Conservation (phyloP, 2,797 vertebrate genomes). For the Gambelia wislizenii region DNA sequence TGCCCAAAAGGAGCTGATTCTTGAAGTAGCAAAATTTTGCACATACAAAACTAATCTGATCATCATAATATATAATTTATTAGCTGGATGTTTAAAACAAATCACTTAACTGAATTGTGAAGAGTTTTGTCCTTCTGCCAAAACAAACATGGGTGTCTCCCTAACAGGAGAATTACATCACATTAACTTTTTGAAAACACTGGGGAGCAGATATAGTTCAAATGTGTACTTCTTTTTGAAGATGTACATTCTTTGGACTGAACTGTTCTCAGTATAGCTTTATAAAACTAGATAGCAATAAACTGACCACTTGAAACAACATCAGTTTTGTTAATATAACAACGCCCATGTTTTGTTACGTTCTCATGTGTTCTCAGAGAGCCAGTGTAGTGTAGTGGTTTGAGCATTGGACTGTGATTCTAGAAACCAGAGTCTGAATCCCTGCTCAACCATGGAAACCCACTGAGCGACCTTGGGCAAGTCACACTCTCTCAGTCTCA, state of each 20-base stretch:
- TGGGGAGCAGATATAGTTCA: slow-evolving; percentile 2
- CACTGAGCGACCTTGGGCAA: too few species aligned
- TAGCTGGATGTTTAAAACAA: slow-evolving; percentile 36
- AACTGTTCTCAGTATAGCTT: not conserved
- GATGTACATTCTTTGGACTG: not conserved
- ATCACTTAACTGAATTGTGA: slow-evolving; percentile 51
- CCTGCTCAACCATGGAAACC: too few species aligned
- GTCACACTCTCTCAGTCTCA: too few species aligned
- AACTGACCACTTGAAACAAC: not conserved
- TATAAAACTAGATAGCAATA: not conserved
- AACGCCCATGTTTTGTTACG: not conserved
- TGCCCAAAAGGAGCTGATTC: not conserved
- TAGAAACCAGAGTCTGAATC: too few species aligned
- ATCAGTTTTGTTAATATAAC: not conserved
- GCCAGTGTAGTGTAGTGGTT: too few species aligned
- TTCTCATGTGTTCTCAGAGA: not conserved
- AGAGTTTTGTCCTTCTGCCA: slow-evolving; percentile 55
- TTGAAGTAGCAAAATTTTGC: slow-evolving; percentile 15
- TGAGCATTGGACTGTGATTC: too few species aligned
- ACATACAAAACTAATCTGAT: slow-evolving; percentile 32
- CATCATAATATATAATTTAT: slow-evolving; percentile 6
- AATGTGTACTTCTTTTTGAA: slow-evolving; percentile 50
- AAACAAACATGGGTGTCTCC: slow-evolving; percentile 67
- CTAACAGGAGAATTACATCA: slow-evolving; percentile 48
- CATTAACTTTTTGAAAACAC: slow-evolving; percentile 51